These are phyloP conservation scores for Eupeodes latifasciatus DNA, from an alignment of 2,888 invertebrate species.

Conservation along the genomic window DNA sequence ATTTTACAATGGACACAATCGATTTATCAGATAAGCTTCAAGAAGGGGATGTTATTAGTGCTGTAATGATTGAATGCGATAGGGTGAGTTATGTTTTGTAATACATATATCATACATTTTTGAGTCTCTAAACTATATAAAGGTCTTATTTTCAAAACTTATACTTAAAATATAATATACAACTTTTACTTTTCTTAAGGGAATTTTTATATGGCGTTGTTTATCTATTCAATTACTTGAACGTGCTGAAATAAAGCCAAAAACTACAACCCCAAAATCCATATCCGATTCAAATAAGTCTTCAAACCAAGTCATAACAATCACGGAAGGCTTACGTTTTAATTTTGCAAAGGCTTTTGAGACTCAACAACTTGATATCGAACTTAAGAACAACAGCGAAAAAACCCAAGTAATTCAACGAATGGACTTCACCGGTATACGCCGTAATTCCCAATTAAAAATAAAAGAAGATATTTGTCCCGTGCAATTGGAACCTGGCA, in stretches of 20 bases:
- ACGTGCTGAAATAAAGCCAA: constrained; percentile 54
- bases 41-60: constrained; percentile 87
- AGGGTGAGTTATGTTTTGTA: constrained; percentile 80
- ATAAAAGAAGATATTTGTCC: constrained; percentile 74
- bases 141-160: background rate
- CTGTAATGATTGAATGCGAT: constrained; percentile 90
- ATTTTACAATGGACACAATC: constrained; percentile 86
- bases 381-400: constrained; percentile 78
- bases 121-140: no score
- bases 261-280: constrained; percentile 5
- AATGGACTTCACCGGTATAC: constrained; percentile 66
- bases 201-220: constrained; percentile 79
- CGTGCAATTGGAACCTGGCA: constrained; percentile 29
- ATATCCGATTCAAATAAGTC: constrained; percentile 14
- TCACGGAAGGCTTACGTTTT: constrained; percentile 85
- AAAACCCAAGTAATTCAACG: constrained; percentile 66
- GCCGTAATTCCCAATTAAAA: constrained; percentile 77
- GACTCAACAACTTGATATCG: constrained; percentile 77
- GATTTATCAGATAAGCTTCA: constrained; percentile 85
- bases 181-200: constrained; percentile 10
- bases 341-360: constrained; percentile 84
- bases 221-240: constrained; percentile 78
- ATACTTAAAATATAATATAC: background rate
- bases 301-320: constrained; percentile 85
- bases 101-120: no score